A percentile compares a stretch with the other conserved stretches of the same genome.
Evolutionary conservation across 2,888 invertebrate species (phyloP).

Genomic region (Pachliopta kotzebuea): DNA sequence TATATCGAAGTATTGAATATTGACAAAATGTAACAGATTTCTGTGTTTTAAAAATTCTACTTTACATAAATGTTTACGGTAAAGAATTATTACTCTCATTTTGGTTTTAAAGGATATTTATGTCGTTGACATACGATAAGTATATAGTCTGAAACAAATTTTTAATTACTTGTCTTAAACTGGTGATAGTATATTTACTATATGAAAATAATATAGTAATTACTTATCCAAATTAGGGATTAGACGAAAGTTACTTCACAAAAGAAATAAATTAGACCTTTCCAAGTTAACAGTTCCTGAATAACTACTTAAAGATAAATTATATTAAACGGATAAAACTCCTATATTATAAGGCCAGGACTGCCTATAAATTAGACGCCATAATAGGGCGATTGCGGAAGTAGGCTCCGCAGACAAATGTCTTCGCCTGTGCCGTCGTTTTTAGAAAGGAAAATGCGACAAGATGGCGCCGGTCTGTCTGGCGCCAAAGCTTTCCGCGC

Average conservation of each 20-base stretch:
- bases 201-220: background rate
- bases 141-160: background rate
- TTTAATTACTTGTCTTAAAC: background rate
- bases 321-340: conserved; percentile 24
- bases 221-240: too few species aligned
- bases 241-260: too few species aligned
- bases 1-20: too few species aligned
- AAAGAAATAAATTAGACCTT: conserved; percentile 18
- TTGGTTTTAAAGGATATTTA: background rate
- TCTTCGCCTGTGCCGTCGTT: conserved; percentile 51
- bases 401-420: conserved; percentile 52
- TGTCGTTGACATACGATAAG: too few species aligned
- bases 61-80: too few species aligned
- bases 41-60: too few species aligned
- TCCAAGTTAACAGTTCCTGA: conserved; percentile 9
- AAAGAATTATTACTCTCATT: too few species aligned
- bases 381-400: conserved; percentile 65
- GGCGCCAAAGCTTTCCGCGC: conserved; percentile 57
- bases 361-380: conserved; percentile 55
- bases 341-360: conserved; percentile 22
- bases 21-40: too few species aligned
- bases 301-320: conserved; percentile 24
- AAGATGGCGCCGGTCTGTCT: conserved; percentile 65
- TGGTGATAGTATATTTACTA: background rate
- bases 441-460: conserved; percentile 49